These are phyloP conservation scores for Bedellia somnulentella DNA, from an alignment of 2,888 invertebrate genomes.

Conservation along the genomic window DNA sequence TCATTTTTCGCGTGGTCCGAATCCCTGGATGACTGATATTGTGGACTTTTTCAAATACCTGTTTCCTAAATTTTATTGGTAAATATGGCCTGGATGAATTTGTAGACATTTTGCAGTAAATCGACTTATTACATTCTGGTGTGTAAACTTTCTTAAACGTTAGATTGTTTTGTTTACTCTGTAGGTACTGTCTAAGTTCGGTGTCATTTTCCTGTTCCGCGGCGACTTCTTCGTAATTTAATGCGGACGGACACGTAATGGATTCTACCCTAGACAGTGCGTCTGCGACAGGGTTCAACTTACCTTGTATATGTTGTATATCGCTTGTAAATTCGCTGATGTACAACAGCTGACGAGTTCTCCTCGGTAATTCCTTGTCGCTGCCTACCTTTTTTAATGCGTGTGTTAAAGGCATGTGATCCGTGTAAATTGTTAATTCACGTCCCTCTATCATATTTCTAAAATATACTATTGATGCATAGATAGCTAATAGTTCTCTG, in stretches of 20 bases:
- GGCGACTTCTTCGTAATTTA: constrained; percentile 3
- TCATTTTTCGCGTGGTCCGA: constrained; percentile 3
- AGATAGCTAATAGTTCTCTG: constrained; percentile 6
- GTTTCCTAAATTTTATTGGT: constrained; percentile 8
- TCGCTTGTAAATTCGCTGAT: constrained; percentile 10
- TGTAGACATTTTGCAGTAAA: constrained; percentile 11
- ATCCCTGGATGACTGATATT: constrained; percentile 8
- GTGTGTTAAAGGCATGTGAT: constrained; percentile 10
- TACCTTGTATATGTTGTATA: constrained; percentile 5
- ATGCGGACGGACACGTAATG: neutral
- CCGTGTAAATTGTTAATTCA: constrained; percentile 5
- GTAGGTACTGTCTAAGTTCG: constrained; percentile 3
- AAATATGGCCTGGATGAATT: constrained; percentile 11
- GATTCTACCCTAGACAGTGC: constrained; percentile 3
- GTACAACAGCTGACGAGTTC: constrained; percentile 9
- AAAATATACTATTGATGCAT: constrained; percentile 6
- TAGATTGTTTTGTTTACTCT: neutral
- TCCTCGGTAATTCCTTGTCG: constrained; percentile 8
- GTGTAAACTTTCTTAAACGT: constrained; percentile 6
- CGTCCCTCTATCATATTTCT: constrained; percentile 6
- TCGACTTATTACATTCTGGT: constrained; percentile 3
- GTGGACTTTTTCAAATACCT: constrained; percentile 10
- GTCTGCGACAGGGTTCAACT: constrained; percentile 4
- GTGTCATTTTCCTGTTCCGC: constrained; percentile 1
- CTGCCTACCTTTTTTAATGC: constrained; percentile 8